Base-by-base conservation (phyloP, 2,113 vertebrate species). In the Thalassarche chlororhynchos region DNA sequence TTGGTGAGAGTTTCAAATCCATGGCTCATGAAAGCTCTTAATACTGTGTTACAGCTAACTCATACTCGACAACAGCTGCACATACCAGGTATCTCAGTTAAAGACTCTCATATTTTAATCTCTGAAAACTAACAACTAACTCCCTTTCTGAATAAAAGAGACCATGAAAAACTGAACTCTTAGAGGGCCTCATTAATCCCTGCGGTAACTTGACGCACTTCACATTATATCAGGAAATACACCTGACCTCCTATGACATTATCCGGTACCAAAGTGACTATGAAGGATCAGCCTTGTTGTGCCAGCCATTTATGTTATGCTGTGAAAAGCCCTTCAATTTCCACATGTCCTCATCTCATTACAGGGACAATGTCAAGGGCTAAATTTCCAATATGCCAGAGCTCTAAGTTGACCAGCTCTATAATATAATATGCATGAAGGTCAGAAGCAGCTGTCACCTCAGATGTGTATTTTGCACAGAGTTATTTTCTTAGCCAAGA, bases 361-460 rank as follows among this genome's bases (percentile, higher is more conserved):
- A 70, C 26, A 81, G 64, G n/a, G 72, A 90, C 91, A 54, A 23
- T 49, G 68, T 76, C 91, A 93, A 95, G 42, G 91, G 81, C 65
- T 88, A 68, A 55, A 94, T 91, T 92, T 88, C 83, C 89, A 95
- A 40, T 49, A 93, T 89, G 49, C 70, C 80, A 84, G 61, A 86
- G 79, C 71, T 92, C 49, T 28, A 79, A 93, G 80, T 29, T 92
- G 86, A 95, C 91, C 95, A 85, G 17, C 57, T 86, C 68, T 84
- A 3, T 68, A 90, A 82, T 92, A 74, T 32, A 82, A 92, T 88
- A 92, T 96, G 61, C 71, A 80, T 65, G 84, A 95, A 96, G 96
- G 90, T 97, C 97, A 97, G 75, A 70, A 76, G 60, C 64, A 91
- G 84, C 78, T 86, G 86, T 95, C 71, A 58, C 78, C 88, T 96